These are phyloP conservation scores for Drosophila cognata DNA, from an alignment of 2,888 invertebrate genomes.

Conservation along the genomic window DNA sequence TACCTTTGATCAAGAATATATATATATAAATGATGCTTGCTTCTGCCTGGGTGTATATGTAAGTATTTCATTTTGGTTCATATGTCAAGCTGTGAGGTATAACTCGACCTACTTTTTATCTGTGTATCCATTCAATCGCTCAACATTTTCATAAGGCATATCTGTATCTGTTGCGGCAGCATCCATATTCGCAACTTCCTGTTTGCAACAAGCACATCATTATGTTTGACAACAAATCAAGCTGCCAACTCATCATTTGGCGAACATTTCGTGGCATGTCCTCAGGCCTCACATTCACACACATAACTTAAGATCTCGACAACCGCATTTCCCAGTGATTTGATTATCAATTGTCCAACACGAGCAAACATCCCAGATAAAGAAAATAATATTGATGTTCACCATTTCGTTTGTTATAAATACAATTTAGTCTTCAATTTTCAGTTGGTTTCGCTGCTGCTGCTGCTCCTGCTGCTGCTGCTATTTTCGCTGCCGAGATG, in stretches of 20 bases:
- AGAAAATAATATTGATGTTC: conserved; percentile 33
- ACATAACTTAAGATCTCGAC: background rate
- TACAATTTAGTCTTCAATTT: conserved; percentile 67
- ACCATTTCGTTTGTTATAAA: conserved; percentile 55
- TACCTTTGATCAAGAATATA: background rate
- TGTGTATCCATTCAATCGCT: background rate
- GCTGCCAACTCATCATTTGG: conserved; percentile 28
- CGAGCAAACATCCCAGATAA: conserved; percentile 17
- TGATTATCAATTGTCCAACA: conserved; percentile 58
- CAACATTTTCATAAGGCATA: background rate
- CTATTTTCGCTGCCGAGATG: conserved; percentile 40
- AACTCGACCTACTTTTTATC: background rate
- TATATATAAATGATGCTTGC: background rate
- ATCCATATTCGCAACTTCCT: background rate
- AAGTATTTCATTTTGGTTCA: background rate
- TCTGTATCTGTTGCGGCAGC: background rate
- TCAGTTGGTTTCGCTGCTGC: conserved; percentile 55
- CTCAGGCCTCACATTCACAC: conserved; percentile 13
- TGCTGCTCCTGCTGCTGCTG: conserved; percentile 15
- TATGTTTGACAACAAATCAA: conserved; percentile 14
- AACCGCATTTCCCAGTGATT: conserved; percentile 40
- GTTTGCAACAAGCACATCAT: conserved; percentile 27
- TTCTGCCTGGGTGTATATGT: background rate
- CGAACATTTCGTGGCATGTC: background rate
- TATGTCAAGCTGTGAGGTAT: background rate